Conservation (phyloP, 2,797 vertebrate species). For the Echiichthys vipera region DNA sequence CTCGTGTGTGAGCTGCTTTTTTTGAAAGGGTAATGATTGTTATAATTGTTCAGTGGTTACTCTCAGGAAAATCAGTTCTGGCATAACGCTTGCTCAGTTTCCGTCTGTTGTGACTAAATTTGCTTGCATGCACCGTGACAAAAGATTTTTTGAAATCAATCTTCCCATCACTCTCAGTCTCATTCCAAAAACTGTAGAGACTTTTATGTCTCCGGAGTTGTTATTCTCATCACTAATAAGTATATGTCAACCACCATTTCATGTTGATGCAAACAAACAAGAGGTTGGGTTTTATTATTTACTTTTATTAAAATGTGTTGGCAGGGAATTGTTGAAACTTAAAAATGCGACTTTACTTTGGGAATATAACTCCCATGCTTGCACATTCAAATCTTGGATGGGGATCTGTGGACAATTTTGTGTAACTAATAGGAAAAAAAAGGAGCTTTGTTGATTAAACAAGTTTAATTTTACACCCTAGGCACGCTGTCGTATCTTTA, state of each 20-base stretch:
- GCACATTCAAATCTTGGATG: slow-evolving; percentile 33
- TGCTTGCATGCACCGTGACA: slow-evolving; percentile 12
- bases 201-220: slow-evolving; percentile 5
- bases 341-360: neutral
- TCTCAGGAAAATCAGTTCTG: neutral
- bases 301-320: slow-evolving; percentile 19
- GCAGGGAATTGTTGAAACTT: neutral
- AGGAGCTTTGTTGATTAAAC: slow-evolving; percentile 54
- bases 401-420: slow-evolving; percentile 56
- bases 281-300: slow-evolving; percentile 11
- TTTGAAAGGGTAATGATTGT: neutral
- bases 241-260: slow-evolving; percentile 13
- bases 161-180: slow-evolving; percentile 9
- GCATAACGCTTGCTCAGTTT: neutral
- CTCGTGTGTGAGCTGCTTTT: neutral
- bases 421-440: slow-evolving; percentile 40
- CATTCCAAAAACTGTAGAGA: neutral
- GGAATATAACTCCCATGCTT: neutral
- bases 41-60: neutral
- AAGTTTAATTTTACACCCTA: slow-evolving; percentile 48
- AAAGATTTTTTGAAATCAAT: slow-evolving; percentile 26
- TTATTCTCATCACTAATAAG: slow-evolving; percentile 30
- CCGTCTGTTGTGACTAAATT: slow-evolving; percentile 4
- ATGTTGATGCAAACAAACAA: slow-evolving; percentile 8
- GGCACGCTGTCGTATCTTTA: slow-evolving; percentile 45